Evolutionary conservation across 2,888 invertebrate genomes (phyloP).

Genomic region (Melanophora roralis): DNA sequence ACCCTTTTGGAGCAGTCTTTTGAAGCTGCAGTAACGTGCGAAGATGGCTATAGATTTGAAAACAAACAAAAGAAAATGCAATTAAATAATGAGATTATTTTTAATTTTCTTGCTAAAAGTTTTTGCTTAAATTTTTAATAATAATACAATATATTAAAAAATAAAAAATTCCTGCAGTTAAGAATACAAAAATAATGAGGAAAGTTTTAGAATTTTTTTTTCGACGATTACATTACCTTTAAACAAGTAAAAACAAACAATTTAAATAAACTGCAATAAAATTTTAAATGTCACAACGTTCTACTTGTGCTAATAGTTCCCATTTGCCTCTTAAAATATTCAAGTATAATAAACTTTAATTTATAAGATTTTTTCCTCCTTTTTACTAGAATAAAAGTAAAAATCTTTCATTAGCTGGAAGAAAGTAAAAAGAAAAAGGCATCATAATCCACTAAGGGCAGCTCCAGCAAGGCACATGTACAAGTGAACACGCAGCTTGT

Average conservation of each 20-base stretch:
- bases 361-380: background rate
- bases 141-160: too few relatives aligned
- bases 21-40: background rate
- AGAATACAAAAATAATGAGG: too few relatives aligned
- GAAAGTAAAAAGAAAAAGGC: background rate
- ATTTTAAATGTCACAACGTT: slow-evolving; percentile 36
- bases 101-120: too few relatives aligned
- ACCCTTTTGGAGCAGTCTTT: background rate
- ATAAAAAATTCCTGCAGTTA: too few relatives aligned
- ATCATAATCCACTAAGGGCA: slow-evolving; percentile 27
- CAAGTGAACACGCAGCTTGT: slow-evolving; percentile 60
- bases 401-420: background rate
- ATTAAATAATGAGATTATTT: background rate
- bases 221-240: too few relatives aligned
- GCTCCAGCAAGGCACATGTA: slow-evolving; percentile 26
- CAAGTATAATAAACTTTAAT: background rate
- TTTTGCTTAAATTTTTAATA: background rate
- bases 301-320: background rate
- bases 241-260: background rate
- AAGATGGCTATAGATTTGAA: background rate
- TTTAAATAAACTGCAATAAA: slow-evolving; percentile 44
- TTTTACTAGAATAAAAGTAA: background rate
- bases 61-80: slow-evolving; percentile 1
- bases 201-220: too few relatives aligned
- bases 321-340: background rate